Base-by-base conservation (phyloP, 2,113 vertebrate species). In the Muscicapa adusta region DNA sequence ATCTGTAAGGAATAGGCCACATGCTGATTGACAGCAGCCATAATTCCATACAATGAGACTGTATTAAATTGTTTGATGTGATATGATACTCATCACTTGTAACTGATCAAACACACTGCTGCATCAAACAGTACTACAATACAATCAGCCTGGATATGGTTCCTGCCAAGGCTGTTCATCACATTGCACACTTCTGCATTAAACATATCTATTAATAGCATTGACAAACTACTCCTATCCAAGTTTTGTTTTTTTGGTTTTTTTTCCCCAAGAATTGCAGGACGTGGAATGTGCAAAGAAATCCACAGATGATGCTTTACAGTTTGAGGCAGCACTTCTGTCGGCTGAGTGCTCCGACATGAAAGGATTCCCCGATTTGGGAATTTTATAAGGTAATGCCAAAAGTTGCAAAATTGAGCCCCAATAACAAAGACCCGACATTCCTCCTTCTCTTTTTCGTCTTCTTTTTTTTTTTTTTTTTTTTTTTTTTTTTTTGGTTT, bases 31-130 rank as follows among this genome's bases (percentile, higher is more conserved):
- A 98, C 98, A 98, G 98, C 96, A 98, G 98, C 98, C 97, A 97
- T 98, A 98, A 98, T 98, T 98, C 97, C 96, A 96, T 98, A 97
- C 98, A 98, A 98, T 98, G 98, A 98, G 98, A 97, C 92, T 96
- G 96, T 96, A 97, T 97, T 96, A 97, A 95, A 98, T 97, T 98
- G 98, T 98, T 98, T 98, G 98, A 98, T 98, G 97, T 97, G 97
- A 98, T 97, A 94, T 96, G 97, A 98, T 97, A 95, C 86, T 98
- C 97, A 95, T 97, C 96, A 96, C 97, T 98, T 97, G 97, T 97
- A 98, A 98, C 96, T 98, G 97, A 98, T 98, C 97, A 98, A 98
- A 98, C 97, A 97, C 94, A 86, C 54, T 54, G 97, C 95, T 93
- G 96, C 97, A 98, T 98, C 97, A 98, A 98, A 97, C 95, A 91